phyloP scores from a whole-genome alignment of 1,140 invertebrate species.

The Lucilia sericata region DNA sequence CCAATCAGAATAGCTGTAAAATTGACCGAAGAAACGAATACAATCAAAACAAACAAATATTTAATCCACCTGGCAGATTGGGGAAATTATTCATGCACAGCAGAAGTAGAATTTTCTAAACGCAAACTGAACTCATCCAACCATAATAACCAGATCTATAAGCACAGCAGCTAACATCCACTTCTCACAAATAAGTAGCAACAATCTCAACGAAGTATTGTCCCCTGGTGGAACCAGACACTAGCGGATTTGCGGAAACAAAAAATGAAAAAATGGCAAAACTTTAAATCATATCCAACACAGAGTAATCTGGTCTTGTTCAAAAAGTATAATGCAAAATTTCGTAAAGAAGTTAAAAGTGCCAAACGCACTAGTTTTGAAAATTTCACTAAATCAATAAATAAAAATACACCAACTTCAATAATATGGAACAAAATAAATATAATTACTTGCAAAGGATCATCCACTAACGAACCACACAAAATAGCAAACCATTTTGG shows the following conservation, averaged over 20 bases:
- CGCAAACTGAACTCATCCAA: not conserved
- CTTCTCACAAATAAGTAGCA: not conserved
- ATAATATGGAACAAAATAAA: not conserved
- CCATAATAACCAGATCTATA: not conserved
- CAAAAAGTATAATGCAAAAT: not conserved
- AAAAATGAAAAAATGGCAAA: not conserved
- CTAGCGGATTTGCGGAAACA: not conserved
- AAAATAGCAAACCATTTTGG: not conserved
- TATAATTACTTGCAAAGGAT: not conserved
- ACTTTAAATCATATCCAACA: not conserved
- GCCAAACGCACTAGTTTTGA: no score
- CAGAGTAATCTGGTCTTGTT: not conserved
- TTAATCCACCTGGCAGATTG: not conserved
- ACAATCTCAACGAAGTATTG: not conserved
- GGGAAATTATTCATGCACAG: not conserved
- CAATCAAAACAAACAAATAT: not conserved
- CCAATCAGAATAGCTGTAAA: not conserved
- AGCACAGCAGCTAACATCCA: not conserved
- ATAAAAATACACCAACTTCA: not conserved
- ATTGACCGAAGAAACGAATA: not conserved
- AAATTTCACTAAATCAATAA: not conserved
- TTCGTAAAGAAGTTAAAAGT: not conserved
- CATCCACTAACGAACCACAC: not conserved
- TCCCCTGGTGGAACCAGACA: not conserved
- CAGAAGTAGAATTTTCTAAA: not conserved